These are phyloP conservation scores for Geopemphigus sp. DNA, from an alignment of 1,140 invertebrate genomes.

Conservation along the genomic window DNA sequence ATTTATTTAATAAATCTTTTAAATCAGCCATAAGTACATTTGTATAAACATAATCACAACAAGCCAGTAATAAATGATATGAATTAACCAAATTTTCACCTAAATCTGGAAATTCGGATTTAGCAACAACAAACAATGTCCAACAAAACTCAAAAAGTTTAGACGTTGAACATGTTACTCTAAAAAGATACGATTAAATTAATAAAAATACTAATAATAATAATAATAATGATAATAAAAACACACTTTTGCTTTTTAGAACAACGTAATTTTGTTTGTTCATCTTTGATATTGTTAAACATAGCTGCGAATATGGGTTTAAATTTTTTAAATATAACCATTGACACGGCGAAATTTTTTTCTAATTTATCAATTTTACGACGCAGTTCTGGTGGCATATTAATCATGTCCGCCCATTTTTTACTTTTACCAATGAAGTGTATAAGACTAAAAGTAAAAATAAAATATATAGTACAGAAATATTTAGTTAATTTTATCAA, in stretches of 20 bases:
- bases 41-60: conserved; percentile 84
- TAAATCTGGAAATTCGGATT: conserved; percentile 76
- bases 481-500: neutral
- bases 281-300: conserved; percentile 59
- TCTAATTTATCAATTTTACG: conserved; percentile 83
- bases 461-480: conserved; percentile 16
- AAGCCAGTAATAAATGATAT: conserved; percentile 85
- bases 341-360: conserved; percentile 91
- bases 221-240: neutral
- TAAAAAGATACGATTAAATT: conserved; percentile 57
- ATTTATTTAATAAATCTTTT: conserved; percentile 69
- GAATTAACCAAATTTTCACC: conserved; percentile 92
- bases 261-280: conserved; percentile 54
- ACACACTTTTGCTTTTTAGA: conserved; percentile 70
- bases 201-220: neutral
- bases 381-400: conserved; percentile 78
- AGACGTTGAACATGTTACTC: conserved; percentile 69
- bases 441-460: conserved; percentile 68
- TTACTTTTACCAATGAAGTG: conserved; percentile 96
- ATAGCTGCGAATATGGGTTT: conserved; percentile 82
- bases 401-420: conserved; percentile 93
- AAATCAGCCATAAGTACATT: conserved; percentile 80
- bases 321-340: conserved; percentile 91
- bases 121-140: conserved; percentile 90
- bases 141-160: conserved; percentile 91